These are phyloP conservation scores for Machimus rusticus DNA, from an alignment of 2,888 invertebrate species.

Conservation along the genomic window DNA sequence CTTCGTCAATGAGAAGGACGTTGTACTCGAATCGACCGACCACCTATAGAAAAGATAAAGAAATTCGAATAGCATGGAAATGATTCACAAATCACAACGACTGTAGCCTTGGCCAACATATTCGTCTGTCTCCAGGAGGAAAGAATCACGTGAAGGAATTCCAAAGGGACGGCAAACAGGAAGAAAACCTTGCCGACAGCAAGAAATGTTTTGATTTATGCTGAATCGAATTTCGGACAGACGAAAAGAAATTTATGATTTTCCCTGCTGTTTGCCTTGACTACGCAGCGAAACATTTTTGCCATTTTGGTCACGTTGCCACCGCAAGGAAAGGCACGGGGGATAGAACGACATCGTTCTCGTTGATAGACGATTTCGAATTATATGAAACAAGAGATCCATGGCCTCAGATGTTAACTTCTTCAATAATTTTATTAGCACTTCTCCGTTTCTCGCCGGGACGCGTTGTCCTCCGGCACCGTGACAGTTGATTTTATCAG, in stretches of 20 bases:
- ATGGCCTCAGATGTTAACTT: conserved; percentile 29
- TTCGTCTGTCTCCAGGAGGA: neutral
- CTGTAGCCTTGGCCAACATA: neutral
- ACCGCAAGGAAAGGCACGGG: conserved; percentile 3
- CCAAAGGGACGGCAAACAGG: conserved; percentile 3
- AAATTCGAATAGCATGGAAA: neutral
- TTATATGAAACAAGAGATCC: conserved; percentile 2
- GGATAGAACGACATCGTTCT: neutral
- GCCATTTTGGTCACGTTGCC: conserved; percentile 5
- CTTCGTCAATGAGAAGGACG: neutral
- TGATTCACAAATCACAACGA: neutral
- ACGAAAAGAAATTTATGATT: conserved; percentile 29
- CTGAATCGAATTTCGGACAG: conserved; percentile 37
- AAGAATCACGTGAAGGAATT: neutral
- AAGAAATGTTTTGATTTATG: conserved; percentile 34
- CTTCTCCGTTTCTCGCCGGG: neutral
- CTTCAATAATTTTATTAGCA: conserved; percentile 19
- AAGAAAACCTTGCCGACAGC: neutral
- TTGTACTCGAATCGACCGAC: neutral
- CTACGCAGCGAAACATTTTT: neutral
- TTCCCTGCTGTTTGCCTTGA: neutral
- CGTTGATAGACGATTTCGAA: conserved; percentile 11
- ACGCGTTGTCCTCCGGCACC: neutral
- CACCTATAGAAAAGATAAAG: neutral
- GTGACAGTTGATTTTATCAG: neutral